Conservation (phyloP, 2,797 vertebrate species). For the Arrhamphus sclerolepis region DNA sequence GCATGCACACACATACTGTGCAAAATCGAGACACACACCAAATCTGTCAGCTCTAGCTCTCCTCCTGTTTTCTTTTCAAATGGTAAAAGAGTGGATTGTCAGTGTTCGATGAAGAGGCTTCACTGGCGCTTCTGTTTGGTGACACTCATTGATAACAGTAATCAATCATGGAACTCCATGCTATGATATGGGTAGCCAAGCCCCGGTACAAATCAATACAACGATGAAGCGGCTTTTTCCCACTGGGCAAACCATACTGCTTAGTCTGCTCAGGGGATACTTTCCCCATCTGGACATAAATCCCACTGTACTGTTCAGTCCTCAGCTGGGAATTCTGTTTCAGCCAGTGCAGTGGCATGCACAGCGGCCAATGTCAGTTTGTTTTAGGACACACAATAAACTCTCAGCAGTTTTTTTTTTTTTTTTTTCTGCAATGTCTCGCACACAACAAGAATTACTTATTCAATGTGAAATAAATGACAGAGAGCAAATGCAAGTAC, state of each 20-base stretch:
- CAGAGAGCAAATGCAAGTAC: conserved; percentile 6
- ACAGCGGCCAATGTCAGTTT: neutral
- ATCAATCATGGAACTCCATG: conserved; percentile 54
- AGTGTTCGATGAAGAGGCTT: conserved; percentile 28
- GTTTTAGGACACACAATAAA: conserved; percentile 3
- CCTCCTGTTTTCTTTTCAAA: conserved; percentile 37
- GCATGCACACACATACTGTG: conserved; percentile 6
- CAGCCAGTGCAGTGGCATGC: neutral
- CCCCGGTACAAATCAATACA: conserved; percentile 52
- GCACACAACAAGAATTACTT: too few relatives aligned
- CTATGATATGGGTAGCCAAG: conserved; percentile 49
- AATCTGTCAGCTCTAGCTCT: conserved; percentile 16
- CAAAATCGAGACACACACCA: conserved; percentile 8
- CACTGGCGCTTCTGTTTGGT: conserved; percentile 46
- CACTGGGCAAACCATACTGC: conserved; percentile 21
- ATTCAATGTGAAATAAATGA: conserved; percentile 21
- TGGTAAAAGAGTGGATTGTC: conserved; percentile 16
- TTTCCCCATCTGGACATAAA: conserved; percentile 25
- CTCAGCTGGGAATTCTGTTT: conserved; percentile 12
- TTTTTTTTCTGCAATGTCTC: conserved; percentile 1
- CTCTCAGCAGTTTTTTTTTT: conserved; percentile 10
- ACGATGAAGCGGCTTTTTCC: conserved; percentile 53
- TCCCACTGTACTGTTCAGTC: conserved; percentile 11
- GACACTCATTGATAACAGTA: conserved; percentile 61
- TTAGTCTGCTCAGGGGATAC: conserved; percentile 37